Base-by-base conservation (phyloP, 2,113 vertebrate species). In the Solea solea region DNA sequence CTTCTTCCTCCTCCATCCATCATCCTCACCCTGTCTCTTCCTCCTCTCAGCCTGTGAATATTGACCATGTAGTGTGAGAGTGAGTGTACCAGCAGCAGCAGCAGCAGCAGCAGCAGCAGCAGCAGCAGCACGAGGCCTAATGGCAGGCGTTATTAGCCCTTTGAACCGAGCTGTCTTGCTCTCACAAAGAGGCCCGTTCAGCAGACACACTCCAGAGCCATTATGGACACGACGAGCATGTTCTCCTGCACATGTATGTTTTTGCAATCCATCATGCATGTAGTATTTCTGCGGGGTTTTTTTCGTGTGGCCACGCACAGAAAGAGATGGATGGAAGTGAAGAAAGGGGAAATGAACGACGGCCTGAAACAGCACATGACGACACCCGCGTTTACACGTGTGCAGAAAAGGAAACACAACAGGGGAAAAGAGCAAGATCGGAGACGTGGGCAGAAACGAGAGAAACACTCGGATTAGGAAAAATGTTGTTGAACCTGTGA, bases 401-500 rank as follows among this genome's bases (percentile, higher is more conserved):
- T 7, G 51, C 13, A 1, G 63, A 73, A 60, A 5, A 14, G 52
- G 51, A 52, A 60, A 78, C 75, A 21, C 49, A 59, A 34, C 34
- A 50, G 68, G 27, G 27, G 13, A 42, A 41, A 68, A 8, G 50
- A 25, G 13, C 0, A 48, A 74, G 65, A 80, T 64, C 54, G 62
- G 52, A 67, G 39, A 67, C 0, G n/a, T 21, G 48, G 51, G 69
- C 82, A 57, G 59, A 67, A 46, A n/a, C 46, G 57, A 64, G 68
- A 83, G 68, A 74, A 58, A 56, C 4, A 45, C 62, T 71, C 75
- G 0, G 59, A 85, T 86, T 58, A 80, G 87, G 80, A 82, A 64
- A 83, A 84, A 86, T 87, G 81, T 79, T 81, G 80, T 83, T 89
- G 39, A 70, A 85, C 74, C 74, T 44, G 55, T 41, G 69, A 76